Base-by-base conservation (phyloP, 1,140 invertebrate genomes). In the Dinothrombium tinctorium region DNA sequence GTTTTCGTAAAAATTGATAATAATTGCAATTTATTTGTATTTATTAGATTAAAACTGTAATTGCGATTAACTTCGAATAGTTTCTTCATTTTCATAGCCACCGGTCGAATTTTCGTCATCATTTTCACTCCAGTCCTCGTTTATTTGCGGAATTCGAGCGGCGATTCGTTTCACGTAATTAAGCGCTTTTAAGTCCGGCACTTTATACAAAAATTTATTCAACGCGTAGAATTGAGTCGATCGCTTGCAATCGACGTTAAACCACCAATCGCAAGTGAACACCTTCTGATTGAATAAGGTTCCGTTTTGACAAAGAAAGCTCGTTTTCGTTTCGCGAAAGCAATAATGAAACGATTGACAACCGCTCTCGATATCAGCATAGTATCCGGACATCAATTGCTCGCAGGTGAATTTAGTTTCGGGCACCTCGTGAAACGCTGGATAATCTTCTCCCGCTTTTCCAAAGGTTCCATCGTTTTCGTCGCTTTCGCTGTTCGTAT, bases 291-390 rank as follows among this genome's bases (percentile, higher is more conserved):
- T 53, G 42, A 54, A 55, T 19, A 55, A 21, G 7, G 53, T 55
- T 9, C 53, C 53, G 36, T 55, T 55, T 6, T 49, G 50, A 41
- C 53, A 55, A 1, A 55, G 42, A 37, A 55, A 55, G 7, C 37
- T 24, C 4, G 80, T 19, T 7, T 22, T 76, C 59, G 83, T 77
- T 6, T 79, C 77, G 12, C 82, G 62, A 56, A 83, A 77, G 50
- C 80, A 84, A 51, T 83, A 83, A 56, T 84, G 80, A 78, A 77
- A 84, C 33, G 45, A 47, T 33, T 50, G 49, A 33, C 49, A 50
- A 12, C 44, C 44, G n/a, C 44, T 33, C 17, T 46, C 38, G 8
- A 45, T 8, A 28, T 50, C 49, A 1, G 47, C 47, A 39, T 50
- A 50, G 33, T 43, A 50, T 31, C 49, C 49, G 28, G 28, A n/a